A percentile compares a stretch with the other conserved stretches of the same genome.
Conservation (phyloP, 1,140 invertebrate species). For the Drosophila ohnishii region DNA sequence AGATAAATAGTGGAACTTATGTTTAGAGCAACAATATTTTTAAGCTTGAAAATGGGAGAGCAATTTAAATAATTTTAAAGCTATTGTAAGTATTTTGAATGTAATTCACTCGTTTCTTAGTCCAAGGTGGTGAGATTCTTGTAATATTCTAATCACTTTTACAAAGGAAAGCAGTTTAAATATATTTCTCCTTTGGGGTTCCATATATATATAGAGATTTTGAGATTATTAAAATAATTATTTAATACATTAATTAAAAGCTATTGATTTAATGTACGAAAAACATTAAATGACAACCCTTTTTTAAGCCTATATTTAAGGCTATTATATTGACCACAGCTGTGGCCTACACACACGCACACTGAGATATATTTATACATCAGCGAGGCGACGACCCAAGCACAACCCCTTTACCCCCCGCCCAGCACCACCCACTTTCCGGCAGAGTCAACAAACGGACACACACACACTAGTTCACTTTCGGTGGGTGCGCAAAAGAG, state of each 20-base stretch:
- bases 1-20: not conserved
- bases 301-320: not conserved
- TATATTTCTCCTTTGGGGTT: no score
- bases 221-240: no score
- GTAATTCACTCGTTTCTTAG: no score
- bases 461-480: conserved; percentile 54
- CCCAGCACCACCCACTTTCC: conserved; percentile 28
- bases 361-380: conserved; percentile 40
- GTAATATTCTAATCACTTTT: no score
- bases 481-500: conserved; percentile 52
- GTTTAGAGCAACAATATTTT: not conserved
- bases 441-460: conserved; percentile 77
- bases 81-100: no score
- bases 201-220: no score
- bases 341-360: conserved; percentile 20
- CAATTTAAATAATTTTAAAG: no score
- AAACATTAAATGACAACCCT: no score
- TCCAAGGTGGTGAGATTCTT: no score
- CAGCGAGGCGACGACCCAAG: conserved; percentile 59
- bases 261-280: no score
- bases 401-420: conserved; percentile 34
- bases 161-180: no score
- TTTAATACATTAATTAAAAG: no score
- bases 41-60: not conserved
- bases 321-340: conserved; percentile 21